These are phyloP conservation scores for Ametastegia equiseti DNA, from an alignment of 2,888 invertebrate species.

Conservation along the genomic window DNA sequence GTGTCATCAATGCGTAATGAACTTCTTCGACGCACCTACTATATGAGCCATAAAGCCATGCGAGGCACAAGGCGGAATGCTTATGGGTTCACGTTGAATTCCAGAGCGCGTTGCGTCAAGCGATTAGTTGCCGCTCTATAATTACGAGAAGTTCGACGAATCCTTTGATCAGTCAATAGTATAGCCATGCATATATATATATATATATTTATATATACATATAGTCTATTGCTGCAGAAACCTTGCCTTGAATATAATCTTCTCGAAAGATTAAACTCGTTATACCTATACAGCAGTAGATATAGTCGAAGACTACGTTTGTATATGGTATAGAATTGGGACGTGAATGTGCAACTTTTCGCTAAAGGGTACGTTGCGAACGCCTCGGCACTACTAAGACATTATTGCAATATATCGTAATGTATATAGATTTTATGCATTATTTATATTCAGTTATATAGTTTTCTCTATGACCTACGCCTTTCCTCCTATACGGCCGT, in stretches of 20 bases:
- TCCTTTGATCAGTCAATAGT: conserved; percentile 44
- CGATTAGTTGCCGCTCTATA: conserved; percentile 46
- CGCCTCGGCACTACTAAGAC: not conserved
- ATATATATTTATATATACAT: not conserved
- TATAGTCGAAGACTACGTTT: not conserved
- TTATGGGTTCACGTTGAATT: conserved; percentile 5
- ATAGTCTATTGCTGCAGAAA: conserved; percentile 1
- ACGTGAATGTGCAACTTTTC: conserved; percentile 7
- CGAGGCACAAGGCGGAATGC: not conserved
- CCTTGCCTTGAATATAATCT: conserved; percentile 40
- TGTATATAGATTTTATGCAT: not conserved
- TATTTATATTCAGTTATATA: conserved; percentile 11
- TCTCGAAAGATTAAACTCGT: conserved; percentile 38
- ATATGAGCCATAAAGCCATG: too few relatives aligned
- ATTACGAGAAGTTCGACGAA: conserved; percentile 36
- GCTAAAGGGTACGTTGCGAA: conserved; percentile 21
- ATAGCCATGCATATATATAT: too few relatives aligned
- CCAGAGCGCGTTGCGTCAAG: conserved; percentile 44
- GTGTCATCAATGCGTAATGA: conserved; percentile 16
- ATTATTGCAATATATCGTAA: not conserved
- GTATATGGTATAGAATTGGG: not conserved
- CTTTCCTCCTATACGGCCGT: not conserved
- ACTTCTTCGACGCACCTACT: conserved; percentile 1
- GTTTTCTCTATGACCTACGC: not conserved
- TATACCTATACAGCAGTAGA: too few relatives aligned